Evolutionary conservation across 2,113 vertebrate species (phyloP).

Genomic region (Python bivittatus): DNA sequence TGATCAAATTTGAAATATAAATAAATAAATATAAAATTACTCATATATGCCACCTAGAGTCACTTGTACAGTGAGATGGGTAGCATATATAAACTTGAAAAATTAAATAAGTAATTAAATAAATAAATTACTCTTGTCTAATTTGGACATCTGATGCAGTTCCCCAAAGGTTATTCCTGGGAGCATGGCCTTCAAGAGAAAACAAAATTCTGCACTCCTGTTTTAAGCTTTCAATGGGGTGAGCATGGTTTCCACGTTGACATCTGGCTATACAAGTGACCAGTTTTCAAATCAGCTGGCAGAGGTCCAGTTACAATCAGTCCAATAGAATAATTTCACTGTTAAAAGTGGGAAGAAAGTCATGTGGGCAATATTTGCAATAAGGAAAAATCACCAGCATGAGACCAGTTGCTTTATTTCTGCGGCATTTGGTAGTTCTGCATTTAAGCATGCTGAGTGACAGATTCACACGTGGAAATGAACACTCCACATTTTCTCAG

Average conservation of each 20-base stretch:
- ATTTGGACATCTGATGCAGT: not conserved
- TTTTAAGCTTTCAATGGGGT: not conserved
- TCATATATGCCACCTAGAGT: too few relatives aligned
- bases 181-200: not conserved
- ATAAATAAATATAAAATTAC: too few relatives aligned
- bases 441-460: constrained; percentile 12
- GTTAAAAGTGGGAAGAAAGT: not conserved
- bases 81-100: too few relatives aligned
- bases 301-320: not conserved
- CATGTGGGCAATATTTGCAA: not conserved
- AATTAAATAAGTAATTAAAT: too few relatives aligned
- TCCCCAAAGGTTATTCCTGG: not conserved
- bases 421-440: not conserved
- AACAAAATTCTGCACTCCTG: not conserved
- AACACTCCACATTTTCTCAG: constrained; percentile 33
- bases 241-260: not conserved
- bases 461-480: constrained; percentile 40
- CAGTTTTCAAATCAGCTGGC: not conserved
- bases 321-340: not conserved
- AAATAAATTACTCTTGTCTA: not conserved
- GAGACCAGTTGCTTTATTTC: not conserved
- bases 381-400: not conserved
- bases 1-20: too few relatives aligned
- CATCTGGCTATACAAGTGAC: not conserved
- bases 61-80: too few relatives aligned